A percentile compares a stretch with the other conserved stretches of the same genome.
Evolutionary conservation across 2,888 invertebrate species (phyloP).

Genomic region (Enoplolaimus lenunculus): DNA sequence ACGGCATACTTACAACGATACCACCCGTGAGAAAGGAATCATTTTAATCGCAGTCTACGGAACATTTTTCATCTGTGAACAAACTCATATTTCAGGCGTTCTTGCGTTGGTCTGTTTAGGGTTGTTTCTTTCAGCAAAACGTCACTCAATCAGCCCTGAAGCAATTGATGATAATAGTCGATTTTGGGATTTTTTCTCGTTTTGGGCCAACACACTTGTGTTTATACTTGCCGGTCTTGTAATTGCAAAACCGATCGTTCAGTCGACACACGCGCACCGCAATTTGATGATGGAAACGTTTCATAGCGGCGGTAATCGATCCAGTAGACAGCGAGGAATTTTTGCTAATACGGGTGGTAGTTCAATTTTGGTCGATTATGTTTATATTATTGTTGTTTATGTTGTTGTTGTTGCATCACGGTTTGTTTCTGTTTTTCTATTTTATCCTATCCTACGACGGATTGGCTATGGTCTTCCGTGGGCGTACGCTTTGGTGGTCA

Average conservation of each 20-base stretch:
- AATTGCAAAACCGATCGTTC: slow-evolving; percentile 10
- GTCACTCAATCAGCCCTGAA: slow-evolving; percentile 11
- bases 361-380: neutral
- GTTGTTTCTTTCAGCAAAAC: slow-evolving; percentile 38
- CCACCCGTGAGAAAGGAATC: slow-evolving; percentile 30
- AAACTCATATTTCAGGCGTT: slow-evolving; percentile 42
- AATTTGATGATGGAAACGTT: neutral
- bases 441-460: slow-evolving; percentile 1
- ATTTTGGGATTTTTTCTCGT: slow-evolving; percentile 45
- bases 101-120: slow-evolving; percentile 45
- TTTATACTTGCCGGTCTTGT: slow-evolving; percentile 50
- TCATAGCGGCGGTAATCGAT: neutral
- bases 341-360: no score
- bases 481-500: slow-evolving; percentile 50
- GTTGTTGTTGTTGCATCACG: neutral
- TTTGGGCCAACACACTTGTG: slow-evolving; percentile 49
- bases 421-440: neutral
- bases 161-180: slow-evolving; percentile 14
- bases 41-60: slow-evolving; percentile 44
- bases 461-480: slow-evolving; percentile 43
- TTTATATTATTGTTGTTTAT: slow-evolving; percentile 1
- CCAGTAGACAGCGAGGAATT: neutral
- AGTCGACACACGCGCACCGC: neutral
- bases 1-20: slow-evolving; percentile 1
- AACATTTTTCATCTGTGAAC: slow-evolving; percentile 43